These are phyloP conservation scores for Agriopis leucophaearia DNA, from an alignment of 2,888 invertebrate genomes.

Conservation along the genomic window DNA sequence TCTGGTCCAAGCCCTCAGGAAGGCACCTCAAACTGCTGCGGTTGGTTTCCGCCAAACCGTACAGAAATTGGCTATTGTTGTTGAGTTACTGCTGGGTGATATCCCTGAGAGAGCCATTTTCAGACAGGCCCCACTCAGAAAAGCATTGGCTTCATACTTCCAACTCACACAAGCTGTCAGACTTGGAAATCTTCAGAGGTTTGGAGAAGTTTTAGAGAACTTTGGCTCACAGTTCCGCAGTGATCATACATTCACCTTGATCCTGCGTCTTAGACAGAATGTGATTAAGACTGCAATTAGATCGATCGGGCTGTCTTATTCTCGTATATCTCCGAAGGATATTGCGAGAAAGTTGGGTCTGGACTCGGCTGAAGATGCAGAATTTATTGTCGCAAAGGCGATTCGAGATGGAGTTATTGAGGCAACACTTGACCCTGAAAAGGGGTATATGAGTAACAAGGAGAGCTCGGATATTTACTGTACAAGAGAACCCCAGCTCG, in stretches of 20 bases:
- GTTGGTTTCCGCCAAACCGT: constrained; percentile 99
- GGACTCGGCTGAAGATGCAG: constrained; percentile 98
- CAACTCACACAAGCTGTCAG: constrained; percentile 99
- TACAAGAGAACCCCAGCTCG: constrained; percentile 97
- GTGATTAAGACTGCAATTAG: constrained; percentile 99
- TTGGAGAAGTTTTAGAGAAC: constrained; percentile 96
- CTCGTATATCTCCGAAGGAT: constrained; percentile 97
- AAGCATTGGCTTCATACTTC: constrained; percentile 97
- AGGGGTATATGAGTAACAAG: constrained; percentile 98
- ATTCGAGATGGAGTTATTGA: constrained; percentile 99
- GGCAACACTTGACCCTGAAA: constrained; percentile 97
- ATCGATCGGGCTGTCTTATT: constrained; percentile 98
- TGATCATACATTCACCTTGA: constrained; percentile 98
- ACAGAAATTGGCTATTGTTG: constrained; percentile 97
- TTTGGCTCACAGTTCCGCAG: constrained; percentile 96
- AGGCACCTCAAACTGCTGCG: constrained; percentile 99
- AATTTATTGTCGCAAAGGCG: constrained; percentile 99
- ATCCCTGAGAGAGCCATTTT: constrained; percentile 99
- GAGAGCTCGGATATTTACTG: constrained; percentile 99
- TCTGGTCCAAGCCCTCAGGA: constrained; percentile 96
- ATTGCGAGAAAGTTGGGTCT: constrained; percentile 97
- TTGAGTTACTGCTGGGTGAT: constrained; percentile 97
- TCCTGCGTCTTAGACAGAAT: constrained; percentile 98
- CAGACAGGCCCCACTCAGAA: constrained; percentile 95
- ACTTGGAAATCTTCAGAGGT: constrained; percentile 96